These are phyloP conservation scores for Umimayanthus kanabou DNA, from an alignment of 92 coral and sea anemone genomes.

Conservation along the genomic window DNA sequence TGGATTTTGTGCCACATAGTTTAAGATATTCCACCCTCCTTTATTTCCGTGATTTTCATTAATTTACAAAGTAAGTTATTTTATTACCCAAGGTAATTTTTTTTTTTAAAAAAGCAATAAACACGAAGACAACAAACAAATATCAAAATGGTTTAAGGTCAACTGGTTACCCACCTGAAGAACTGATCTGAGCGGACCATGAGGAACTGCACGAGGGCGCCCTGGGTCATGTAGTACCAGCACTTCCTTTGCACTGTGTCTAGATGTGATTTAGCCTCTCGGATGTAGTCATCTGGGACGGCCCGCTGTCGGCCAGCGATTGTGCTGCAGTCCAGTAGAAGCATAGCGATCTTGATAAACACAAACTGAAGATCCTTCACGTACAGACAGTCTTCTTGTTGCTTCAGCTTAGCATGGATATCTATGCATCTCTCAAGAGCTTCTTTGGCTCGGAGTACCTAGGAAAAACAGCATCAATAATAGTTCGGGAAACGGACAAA, in stretches of 20 bases:
- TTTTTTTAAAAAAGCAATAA: no score
- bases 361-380: not conserved
- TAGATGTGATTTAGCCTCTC: constrained; percentile 36
- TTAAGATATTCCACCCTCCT: no score
- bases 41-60: no score
- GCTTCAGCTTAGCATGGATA: not conserved
- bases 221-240: not conserved
- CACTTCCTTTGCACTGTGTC: constrained; percentile 13
- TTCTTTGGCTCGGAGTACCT: not conserved
- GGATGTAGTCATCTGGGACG: constrained; percentile 23
- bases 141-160: not conserved
- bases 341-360: constrained; percentile 14
- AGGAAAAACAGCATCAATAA: not conserved
- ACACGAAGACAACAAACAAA: not conserved
- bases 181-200: constrained; percentile 47
- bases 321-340: constrained; percentile 41
- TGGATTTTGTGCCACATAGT: no score
- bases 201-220: constrained; percentile 30
- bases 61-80: no score
- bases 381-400: not conserved
- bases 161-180: constrained; percentile 12
- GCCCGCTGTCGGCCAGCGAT: constrained; percentile 20
- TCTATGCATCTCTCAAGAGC: not conserved
- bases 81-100: no score
- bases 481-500: no score